phyloP scores from a whole-genome alignment of 2,113 vertebrate genomes.

The Colaptes auratus region DNA sequence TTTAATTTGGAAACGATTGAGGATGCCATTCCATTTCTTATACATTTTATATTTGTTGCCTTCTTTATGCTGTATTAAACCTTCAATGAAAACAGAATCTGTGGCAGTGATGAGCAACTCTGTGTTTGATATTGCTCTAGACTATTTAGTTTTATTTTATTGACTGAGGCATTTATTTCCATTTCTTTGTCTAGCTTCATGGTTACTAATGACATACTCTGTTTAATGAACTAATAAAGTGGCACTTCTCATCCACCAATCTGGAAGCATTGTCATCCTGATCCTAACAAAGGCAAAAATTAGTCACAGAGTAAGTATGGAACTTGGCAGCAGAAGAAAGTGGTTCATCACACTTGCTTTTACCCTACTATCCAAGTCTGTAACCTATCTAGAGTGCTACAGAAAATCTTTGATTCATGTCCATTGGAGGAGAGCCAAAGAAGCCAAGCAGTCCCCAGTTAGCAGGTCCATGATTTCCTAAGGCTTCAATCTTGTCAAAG shows the following conservation, averaged over 20 bases:
- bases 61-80: neutral
- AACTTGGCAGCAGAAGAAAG: neutral
- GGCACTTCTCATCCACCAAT: neutral
- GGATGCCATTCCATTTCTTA: neutral
- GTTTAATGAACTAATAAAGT: neutral
- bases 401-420: neutral
- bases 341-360: neutral
- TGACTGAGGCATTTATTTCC: neutral
- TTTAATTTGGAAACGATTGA: constrained; percentile 6
- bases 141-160: neutral
- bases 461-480: neutral
- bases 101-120: neutral
- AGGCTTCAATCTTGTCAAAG: neutral
- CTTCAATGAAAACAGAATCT: neutral
- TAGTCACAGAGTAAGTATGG: neutral
- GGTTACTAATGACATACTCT: neutral
- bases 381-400: neutral
- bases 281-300: neutral
- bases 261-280: neutral
- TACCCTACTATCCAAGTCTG: neutral
- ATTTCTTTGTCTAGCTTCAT: neutral
- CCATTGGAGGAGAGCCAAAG: neutral
- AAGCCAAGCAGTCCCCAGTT: neutral
- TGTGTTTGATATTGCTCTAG: neutral
- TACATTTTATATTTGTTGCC: neutral